phyloP scores from a whole-genome alignment of 2,888 invertebrate species.

The Teleogryllus oceanicus region DNA sequence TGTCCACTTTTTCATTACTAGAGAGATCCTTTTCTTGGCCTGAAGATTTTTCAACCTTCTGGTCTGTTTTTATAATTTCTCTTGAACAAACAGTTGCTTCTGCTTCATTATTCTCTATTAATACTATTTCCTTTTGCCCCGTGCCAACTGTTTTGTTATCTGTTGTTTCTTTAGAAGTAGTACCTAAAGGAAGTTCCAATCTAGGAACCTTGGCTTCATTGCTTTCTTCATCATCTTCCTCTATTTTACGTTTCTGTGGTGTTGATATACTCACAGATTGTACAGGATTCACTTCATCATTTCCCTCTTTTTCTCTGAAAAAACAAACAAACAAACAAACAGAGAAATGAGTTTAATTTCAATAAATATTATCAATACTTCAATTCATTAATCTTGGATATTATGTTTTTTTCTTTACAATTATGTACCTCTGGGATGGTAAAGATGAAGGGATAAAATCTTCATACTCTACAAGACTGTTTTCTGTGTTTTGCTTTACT shows the following conservation, averaged over 20 bases:
- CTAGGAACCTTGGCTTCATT: not conserved
- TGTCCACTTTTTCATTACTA: too few relatives aligned
- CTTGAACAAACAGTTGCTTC: too few relatives aligned
- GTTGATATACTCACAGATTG: not conserved
- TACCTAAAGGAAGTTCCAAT: not conserved
- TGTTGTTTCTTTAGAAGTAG: not conserved
- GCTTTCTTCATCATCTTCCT: not conserved
- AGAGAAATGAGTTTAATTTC: too few relatives aligned
- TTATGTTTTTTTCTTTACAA: not conserved
- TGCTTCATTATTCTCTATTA: too few relatives aligned
- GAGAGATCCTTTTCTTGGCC: too few relatives aligned
- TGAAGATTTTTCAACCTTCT: too few relatives aligned
- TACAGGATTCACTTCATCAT: not conserved
- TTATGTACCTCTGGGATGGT: not conserved
- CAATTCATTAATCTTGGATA: too few relatives aligned
- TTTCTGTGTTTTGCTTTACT: not conserved
- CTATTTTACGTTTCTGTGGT: not conserved
- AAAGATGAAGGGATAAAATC: slow-evolving; percentile 3
- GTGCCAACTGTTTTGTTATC: too few relatives aligned
- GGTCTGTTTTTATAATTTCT: too few relatives aligned
- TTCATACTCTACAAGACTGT: not conserved
- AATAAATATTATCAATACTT: too few relatives aligned
- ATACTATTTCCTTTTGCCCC: too few relatives aligned
- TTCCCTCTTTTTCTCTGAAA: not conserved
- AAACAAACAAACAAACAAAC: not conserved